A percentile compares a stretch with the other conserved stretches of the same genome.
phyloP scores from a whole-genome alignment of 35 echinoderm and acorn worm species.

The Stichopus chloronotus region DNA sequence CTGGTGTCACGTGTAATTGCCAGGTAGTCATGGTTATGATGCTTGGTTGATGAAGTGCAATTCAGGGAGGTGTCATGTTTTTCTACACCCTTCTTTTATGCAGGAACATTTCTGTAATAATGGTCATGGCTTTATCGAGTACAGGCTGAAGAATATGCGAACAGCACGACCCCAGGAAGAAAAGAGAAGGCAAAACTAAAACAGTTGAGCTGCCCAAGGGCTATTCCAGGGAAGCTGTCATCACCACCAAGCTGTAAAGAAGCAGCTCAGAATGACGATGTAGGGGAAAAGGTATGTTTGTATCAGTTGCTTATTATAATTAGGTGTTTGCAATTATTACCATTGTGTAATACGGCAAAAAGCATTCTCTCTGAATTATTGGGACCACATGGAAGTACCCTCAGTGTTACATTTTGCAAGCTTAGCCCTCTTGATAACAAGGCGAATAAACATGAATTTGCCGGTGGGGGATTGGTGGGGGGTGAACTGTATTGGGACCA shows the following conservation, averaged over 20 bases:
- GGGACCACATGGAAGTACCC: no score
- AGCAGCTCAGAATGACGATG: neutral
- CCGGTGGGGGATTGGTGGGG: no score
- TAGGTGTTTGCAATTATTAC: neutral
- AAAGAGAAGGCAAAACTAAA: neutral
- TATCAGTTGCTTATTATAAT: neutral
- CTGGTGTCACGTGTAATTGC: constrained; percentile 1
- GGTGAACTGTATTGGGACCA: no score
- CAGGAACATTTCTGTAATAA: constrained; percentile 66
- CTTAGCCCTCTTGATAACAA: no score
- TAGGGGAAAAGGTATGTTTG: neutral
- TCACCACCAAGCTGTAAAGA: neutral
- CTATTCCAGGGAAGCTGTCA: neutral
- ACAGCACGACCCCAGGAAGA: neutral
- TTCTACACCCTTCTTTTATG: constrained; percentile 27
- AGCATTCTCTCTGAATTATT: no score
- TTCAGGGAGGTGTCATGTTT: constrained; percentile 12
- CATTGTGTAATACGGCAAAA: no score
- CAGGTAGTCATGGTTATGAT: neutral
- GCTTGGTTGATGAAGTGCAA: constrained; percentile 28
- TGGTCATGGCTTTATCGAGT: constrained; percentile 38
- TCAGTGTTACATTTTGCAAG: no score
- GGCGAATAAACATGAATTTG: no score
- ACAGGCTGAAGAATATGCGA: constrained; percentile 45
- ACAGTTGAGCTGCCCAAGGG: neutral